Conservation (phyloP, 2,888 invertebrate species). For the Caenorhabditis plicata region DNA sequence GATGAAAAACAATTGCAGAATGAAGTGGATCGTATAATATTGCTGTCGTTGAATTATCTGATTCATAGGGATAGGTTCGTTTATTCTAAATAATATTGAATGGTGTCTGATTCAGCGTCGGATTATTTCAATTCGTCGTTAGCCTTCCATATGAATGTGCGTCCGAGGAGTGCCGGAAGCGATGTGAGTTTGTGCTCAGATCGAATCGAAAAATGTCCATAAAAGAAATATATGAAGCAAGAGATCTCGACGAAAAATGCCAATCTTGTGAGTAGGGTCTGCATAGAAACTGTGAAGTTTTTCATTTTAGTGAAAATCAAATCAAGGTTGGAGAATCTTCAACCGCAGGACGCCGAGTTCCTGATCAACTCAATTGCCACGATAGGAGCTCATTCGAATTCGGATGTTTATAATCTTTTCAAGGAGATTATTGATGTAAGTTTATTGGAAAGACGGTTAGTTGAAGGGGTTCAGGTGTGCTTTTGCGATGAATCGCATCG, state of each 20-base stretch:
- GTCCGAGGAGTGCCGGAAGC: slow-evolving; percentile 53
- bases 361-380: slow-evolving; percentile 45
- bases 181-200: slow-evolving; percentile 54
- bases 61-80: slow-evolving; percentile 44
- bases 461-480: slow-evolving; percentile 46
- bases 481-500: slow-evolving; percentile 57
- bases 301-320: not conserved
- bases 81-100: not conserved
- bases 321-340: slow-evolving; percentile 17
- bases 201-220: slow-evolving; percentile 24
- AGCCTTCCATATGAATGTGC: slow-evolving; percentile 57
- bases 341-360: slow-evolving; percentile 41
- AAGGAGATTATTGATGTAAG: slow-evolving; percentile 46
- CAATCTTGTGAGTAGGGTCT: slow-evolving; percentile 11
- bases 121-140: slow-evolving; percentile 64
- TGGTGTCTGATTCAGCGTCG: slow-evolving; percentile 41
- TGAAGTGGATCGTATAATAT: slow-evolving; percentile 59
- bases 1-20: slow-evolving; percentile 46
- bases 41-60: slow-evolving; percentile 53
- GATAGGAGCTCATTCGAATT: slow-evolving; percentile 35
- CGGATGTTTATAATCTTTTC: slow-evolving; percentile 36
- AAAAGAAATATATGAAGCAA: slow-evolving; percentile 36
- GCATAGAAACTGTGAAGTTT: not conserved
- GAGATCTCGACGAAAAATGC: too few relatives aligned
- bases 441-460: too few relatives aligned